Percentiles rank a stretch among this genome's conserved stretches.
Evolutionary conservation across 2,113 vertebrate species (phyloP).

Genomic region (Sakesphorus luctuosus): DNA sequence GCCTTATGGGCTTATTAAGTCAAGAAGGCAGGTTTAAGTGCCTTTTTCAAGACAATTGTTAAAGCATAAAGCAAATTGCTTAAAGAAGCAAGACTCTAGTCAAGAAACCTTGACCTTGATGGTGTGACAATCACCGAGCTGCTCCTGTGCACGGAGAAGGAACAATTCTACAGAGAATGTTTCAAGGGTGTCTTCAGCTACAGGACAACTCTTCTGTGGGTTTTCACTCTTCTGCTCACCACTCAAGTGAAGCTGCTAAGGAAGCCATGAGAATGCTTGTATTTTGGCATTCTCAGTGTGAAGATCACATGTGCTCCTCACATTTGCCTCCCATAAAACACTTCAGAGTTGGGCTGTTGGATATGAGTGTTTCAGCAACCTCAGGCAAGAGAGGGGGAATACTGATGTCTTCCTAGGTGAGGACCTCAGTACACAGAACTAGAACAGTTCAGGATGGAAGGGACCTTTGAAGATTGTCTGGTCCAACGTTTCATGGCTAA

Average conservation of each 20-base stretch:
- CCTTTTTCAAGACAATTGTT: constrained; percentile 37
- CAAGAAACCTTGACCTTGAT: neutral
- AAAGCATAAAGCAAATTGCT: neutral
- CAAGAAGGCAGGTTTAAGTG: constrained; percentile 43
- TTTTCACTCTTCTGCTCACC: neutral
- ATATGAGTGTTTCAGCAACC: neutral
- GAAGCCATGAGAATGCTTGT: neutral
- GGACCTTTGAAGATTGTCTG: neutral
- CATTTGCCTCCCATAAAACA: neutral
- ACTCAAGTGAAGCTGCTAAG: neutral
- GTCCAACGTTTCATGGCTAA: neutral
- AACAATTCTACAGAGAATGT: neutral
- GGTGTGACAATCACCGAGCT: neutral
- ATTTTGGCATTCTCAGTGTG: neutral
- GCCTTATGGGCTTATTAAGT: constrained; percentile 48
- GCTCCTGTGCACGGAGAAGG: neutral
- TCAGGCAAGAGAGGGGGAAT: neutral
- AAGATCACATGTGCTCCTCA: neutral
- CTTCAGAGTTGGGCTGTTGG: neutral
- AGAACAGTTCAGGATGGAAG: neutral
- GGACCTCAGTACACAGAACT: neutral
- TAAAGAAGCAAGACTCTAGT: neutral
- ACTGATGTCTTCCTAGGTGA: neutral
- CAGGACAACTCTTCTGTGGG: neutral
- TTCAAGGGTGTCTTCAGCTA: neutral